Evolutionary conservation across 2,113 vertebrate species (phyloP).

Genomic region (Phaetusa simplex): DNA sequence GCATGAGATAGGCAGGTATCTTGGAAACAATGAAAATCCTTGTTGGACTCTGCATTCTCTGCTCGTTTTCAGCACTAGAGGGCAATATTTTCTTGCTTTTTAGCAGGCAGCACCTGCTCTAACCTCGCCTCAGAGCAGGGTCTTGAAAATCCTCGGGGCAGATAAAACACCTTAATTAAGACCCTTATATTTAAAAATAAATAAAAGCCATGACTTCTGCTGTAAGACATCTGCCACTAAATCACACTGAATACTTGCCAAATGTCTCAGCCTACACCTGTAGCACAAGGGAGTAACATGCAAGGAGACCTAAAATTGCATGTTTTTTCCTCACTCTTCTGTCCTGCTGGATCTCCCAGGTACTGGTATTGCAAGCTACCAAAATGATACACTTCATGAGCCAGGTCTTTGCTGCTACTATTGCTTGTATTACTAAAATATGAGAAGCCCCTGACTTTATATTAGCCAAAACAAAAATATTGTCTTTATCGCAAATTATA

Average conservation of each 20-base stretch:
- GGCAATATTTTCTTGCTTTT: constrained; percentile 70
- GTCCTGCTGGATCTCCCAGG: background rate
- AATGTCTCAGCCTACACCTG: background rate
- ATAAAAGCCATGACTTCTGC: background rate
- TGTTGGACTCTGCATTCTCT: background rate
- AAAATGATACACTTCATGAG: background rate
- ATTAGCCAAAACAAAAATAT: background rate
- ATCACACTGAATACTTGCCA: background rate
- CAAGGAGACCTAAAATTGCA: background rate
- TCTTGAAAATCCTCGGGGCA: background rate
- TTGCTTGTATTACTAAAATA: background rate
- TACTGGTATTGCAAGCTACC: background rate
- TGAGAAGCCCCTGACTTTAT: background rate
- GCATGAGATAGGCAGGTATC: background rate
- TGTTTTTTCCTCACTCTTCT: fast-evolving
- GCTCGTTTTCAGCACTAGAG: constrained; percentile 69
- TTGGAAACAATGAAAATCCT: background rate
- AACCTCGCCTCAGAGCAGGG: background rate
- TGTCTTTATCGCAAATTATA: background rate
- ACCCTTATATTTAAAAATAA: background rate
- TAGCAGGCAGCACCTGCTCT: background rate
- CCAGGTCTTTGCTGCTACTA: background rate
- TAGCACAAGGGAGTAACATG: background rate
- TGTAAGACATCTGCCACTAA: background rate
- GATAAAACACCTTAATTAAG: background rate